Percentiles rank a stretch among this genome's conserved stretches.
These are phyloP conservation scores for Meteorus sp. DNA, from an alignment of 1,140 invertebrate species.

Conservation along the genomic window DNA sequence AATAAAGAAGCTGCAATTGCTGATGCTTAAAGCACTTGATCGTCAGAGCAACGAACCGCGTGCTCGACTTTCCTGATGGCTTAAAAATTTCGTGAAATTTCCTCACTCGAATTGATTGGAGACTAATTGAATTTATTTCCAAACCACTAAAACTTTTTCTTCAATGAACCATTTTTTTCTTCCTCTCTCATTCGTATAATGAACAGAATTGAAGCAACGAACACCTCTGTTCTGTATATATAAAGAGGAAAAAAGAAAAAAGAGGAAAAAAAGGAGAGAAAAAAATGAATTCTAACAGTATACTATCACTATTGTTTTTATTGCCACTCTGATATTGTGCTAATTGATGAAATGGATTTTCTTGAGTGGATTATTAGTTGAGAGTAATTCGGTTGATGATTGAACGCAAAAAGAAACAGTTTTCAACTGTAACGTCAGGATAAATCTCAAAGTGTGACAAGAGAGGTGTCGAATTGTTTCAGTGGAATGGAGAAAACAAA, in stretches of 20 bases:
- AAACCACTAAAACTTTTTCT: background rate
- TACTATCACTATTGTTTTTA: no score
- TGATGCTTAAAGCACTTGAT: slow-evolving; percentile 5
- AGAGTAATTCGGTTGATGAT: background rate
- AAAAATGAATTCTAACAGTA: no score
- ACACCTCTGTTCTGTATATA: no score
- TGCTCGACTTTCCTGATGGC: background rate
- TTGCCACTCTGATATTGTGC: no score
- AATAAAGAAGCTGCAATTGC: background rate
- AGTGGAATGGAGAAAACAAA: no score
- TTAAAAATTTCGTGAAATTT: background rate
- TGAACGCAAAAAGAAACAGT: background rate
- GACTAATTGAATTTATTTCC: slow-evolving; percentile 9
- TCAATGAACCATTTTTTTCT: background rate
- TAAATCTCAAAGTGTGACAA: slow-evolving; percentile 1
- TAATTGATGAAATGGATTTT: background rate
- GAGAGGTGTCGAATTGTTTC: background rate
- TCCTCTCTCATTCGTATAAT: background rate
- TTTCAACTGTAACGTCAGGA: background rate
- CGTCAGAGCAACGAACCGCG: slow-evolving; percentile 10
- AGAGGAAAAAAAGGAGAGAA: no score
- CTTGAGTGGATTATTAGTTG: background rate
- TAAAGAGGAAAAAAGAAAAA: no score
- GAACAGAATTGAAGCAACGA: no score
- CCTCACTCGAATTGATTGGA: slow-evolving; percentile 8